Evolutionary conservation across 2,113 vertebrate genomes (phyloP).

Genomic region (Chrysemys picta): DNA sequence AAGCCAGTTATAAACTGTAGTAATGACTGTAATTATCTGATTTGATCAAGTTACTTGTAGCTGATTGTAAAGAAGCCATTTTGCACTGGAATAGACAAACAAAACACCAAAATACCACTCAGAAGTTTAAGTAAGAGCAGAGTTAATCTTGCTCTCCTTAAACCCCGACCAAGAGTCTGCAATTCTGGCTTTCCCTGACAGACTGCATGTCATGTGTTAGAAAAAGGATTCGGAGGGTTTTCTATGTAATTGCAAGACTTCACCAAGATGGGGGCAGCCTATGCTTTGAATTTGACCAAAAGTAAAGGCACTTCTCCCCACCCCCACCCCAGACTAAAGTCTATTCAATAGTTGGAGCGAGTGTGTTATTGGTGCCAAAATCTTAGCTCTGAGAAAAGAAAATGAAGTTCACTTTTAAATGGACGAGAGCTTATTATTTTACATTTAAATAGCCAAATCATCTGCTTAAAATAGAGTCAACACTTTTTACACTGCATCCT

Average conservation of each 20-base stretch:
- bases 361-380: background rate
- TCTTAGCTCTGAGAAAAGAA: background rate
- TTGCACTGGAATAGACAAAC: background rate
- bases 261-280: conserved; percentile 58
- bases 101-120: background rate
- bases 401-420: background rate
- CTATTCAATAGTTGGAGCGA: background rate
- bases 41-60: background rate
- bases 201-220: background rate
- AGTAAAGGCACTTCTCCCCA: background rate
- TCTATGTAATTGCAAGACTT: conserved; percentile 37
- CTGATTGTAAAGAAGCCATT: background rate
- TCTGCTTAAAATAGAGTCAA: background rate
- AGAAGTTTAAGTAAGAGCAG: background rate
- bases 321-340: background rate
- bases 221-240: background rate
- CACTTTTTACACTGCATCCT: background rate
- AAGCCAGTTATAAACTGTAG: background rate
- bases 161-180: background rate
- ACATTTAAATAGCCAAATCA: background rate
- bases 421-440: background rate
- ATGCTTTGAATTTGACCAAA: background rate
- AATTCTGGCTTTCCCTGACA: background rate
- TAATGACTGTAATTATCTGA: background rate
- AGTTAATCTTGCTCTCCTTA: background rate